Evolutionary conservation across 2,113 vertebrate genomes (phyloP), one percentile per base, ranked within the genome.

Genomic region (Thymallus thymallus): DNA sequence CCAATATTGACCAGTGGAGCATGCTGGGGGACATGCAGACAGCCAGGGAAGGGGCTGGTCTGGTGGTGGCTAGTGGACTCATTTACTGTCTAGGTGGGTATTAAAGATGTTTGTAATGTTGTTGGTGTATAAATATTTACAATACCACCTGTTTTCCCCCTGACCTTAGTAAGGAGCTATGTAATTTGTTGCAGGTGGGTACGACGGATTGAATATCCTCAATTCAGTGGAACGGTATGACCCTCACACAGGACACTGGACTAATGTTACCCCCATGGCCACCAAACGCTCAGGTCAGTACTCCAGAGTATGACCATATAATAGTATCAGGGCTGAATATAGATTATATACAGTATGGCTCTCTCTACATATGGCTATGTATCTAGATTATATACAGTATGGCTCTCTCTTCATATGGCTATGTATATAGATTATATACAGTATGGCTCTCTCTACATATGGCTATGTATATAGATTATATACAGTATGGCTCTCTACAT

Each of bases 1-100:
- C 98, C 0, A 99, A 99, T 88, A 99, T 99, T 1, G 98, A 99
- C 81, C 98, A 99, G 89, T 99, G 98, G 98, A 99, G 97, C 75
- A 99, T 99, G 97, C 89, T 99, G 88, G 98, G 98, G 82, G 98
- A 99, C 84, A 99, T 99, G 98, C 97, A 98, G 89, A 98, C 98
- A 0, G 98, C 98, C 0, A 93, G 97, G 84, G 98, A 99, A 80
- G 98, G 98, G 32, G 98, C 98, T 0, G 98, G 98, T 61, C 93
- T 99, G 0, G 98, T 99, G 60, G 98, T 99, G 0, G 98, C 98
- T 12, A 97, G 97, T 1, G 97, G 96, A 66, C 94, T 97, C 0
- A 98, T 99, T 80, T 99, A 98, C 90, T 99, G 97, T 85, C 91
- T 99, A 6, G 98, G 98, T 99, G 83, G 16, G 75, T 58, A 60